Evolutionary conservation across 2,113 vertebrate species (phyloP), one percentile per base, ranked within the genome.

Genomic region (Sapayoa aenigma): DNA sequence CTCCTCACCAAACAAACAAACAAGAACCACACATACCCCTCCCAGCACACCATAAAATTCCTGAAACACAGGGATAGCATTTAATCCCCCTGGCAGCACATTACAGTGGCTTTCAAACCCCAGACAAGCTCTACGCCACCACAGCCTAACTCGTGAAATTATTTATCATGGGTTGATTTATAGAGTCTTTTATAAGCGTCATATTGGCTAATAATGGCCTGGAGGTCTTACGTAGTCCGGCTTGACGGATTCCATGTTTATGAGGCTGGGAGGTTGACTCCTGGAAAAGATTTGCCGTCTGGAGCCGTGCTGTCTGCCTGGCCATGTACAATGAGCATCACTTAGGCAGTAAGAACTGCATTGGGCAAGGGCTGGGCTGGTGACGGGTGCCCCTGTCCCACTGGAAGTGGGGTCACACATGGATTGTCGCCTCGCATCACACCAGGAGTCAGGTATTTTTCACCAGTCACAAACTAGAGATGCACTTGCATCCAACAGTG

Each of bases 161-260:
- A 97, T 97, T 97, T 97, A 97, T 97, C 94, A 95, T 77, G 89
- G 72, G 35, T 80, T 94, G 83, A 76, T 97, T 97, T 97, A 95
- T 55, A 81, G 96, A 94, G 94, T 90, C 87, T 94, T 97, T 97
- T 96, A 97, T 94, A 97, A 96, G 92, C 96, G 97, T 96, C 79
- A 56, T 85, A 82, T 79, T 72, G 60, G 91, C 96, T 97, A 96
- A 97, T 97, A 96, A 93, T 82, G 83, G 90, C 83, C 95, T 94
- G 81, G 84, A 91, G 93, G 95, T 94, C 96, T 97, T 95, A 93
- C 33, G 10, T 97, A 93, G 92, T 90, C 92, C 21, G n/a, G 55
- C 53, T 89, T 97, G 96, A 97, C 24, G 42, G 94, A 97, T 97
- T 95, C 73, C 56, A 52, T 37, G 76, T 95, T 97, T 95, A 96